Base-by-base conservation (phyloP, 2,797 vertebrate species). In the Lophotriccus pileatus region DNA sequence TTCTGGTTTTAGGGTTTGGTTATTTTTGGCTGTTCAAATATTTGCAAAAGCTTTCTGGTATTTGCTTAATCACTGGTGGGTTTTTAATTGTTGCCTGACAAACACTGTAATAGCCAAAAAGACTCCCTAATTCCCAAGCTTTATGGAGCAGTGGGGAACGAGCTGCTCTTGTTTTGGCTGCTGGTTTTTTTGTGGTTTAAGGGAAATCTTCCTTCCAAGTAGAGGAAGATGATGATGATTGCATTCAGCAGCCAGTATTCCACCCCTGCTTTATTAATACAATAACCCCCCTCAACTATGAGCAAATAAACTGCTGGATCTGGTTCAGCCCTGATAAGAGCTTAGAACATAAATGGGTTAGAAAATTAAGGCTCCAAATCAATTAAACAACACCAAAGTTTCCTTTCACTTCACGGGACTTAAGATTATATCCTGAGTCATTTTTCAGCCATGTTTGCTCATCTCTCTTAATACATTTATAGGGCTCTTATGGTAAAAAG, bases 11-110 rank as follows among this genome's bases (percentile, higher is more conserved):
- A 12, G 37, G 43, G 19, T 46, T 46, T 22, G 8, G 22, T 46
- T 22, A 27, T 28, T 28, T 18, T 83, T 77, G 50, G 23, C 37
- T 53, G 47, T 73, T 86, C 70, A 56, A 68, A 86, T 30, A 86
- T 56, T 91, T 83, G 63, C 52, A 64, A 59, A 68, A 83, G 86
- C 36, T 59, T 90, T 84, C 52, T 6, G 8, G 16, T 91, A 60
- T 90, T 93, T 94, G 63, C 79, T 79, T 77, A 91, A 90, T 85
- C 60, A 3, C 34, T 69, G 79, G 84, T 91, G 41, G 24, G 0
- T 49, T 90, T 93, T 85, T 86, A 86, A 86, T 90, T 86, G 73
- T 63, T 70, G 60, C 85, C 76, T 88, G 69, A 46, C 92, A 90
- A 95, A 86, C 47, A 46, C 0, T 10, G 27, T 87, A 50, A 46